Percentiles rank a stretch among this genome's conserved stretches.
Conservation (phyloP, 2,113 vertebrate genomes). For the Entosphenus tridentatus region DNA sequence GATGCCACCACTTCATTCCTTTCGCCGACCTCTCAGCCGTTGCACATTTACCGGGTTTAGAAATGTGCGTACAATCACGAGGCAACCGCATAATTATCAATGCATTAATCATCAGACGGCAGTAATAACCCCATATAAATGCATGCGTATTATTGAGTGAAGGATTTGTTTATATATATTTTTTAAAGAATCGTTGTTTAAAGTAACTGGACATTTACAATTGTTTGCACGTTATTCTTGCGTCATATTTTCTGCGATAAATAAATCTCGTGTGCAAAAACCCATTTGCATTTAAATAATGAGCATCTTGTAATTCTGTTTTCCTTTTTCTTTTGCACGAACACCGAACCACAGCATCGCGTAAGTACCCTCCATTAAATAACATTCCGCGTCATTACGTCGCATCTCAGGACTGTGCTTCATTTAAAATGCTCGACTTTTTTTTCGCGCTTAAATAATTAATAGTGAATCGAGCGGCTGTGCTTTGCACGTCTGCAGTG, state of each 20-base stretch:
- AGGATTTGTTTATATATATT: not conserved
- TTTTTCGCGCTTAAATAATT: not conserved
- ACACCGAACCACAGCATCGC: constrained; percentile 30
- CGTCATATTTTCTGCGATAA: too few species aligned
- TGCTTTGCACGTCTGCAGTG: constrained; percentile 51
- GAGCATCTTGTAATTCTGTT: not conserved
- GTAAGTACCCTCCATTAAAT: constrained; percentile 31
- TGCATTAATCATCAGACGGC: too few species aligned
- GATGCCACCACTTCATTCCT: too few species aligned
- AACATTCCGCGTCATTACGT: constrained; percentile 8
- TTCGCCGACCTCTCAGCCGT: too few species aligned
- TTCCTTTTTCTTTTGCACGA: not conserved
- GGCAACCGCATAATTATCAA: too few species aligned
- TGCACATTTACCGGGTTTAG: too few species aligned
- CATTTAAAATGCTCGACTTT: constrained; percentile 6
- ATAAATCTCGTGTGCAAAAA: too few species aligned
- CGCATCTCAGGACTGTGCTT: constrained; percentile 5
- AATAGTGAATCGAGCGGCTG: not conserved
- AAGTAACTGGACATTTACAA: too few species aligned
- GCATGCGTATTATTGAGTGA: not conserved
- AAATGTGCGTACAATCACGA: too few species aligned
- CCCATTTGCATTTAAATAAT: too few species aligned
- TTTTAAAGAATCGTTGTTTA: not conserved
- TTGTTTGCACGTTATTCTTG: too few species aligned
- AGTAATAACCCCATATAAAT: not conserved